Percentiles rank a stretch among this genome's conserved stretches.
Conservation (phyloP, 2,888 invertebrate species). For the Sesia apiformis region DNA sequence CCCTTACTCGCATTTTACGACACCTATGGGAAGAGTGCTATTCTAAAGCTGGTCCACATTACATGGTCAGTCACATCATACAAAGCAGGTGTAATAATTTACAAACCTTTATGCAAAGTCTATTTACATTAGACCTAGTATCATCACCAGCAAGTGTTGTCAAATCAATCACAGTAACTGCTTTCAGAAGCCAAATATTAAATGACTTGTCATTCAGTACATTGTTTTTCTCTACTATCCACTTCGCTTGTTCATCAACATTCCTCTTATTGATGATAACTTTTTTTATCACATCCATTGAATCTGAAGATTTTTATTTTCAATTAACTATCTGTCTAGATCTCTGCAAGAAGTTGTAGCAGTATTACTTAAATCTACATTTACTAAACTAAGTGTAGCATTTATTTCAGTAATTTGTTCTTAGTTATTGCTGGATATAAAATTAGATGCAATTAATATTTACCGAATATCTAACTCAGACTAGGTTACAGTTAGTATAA, state of each 20-base stretch:
- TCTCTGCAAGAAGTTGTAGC: neutral
- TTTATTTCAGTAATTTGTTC: neutral
- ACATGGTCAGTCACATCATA: too few species aligned
- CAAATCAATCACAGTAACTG: slow-evolving; percentile 91
- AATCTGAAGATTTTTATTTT: slow-evolving; percentile 21
- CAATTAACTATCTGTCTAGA: neutral
- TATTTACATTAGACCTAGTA: slow-evolving; percentile 82
- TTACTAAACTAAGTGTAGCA: neutral
- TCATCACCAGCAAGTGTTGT: slow-evolving; percentile 93
- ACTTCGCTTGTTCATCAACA: slow-evolving; percentile 44
- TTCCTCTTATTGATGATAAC: slow-evolving; percentile 38
- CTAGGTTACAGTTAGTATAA: too few species aligned
- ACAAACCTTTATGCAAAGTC: slow-evolving; percentile 86
- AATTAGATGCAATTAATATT: neutral
- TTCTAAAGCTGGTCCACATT: too few species aligned
- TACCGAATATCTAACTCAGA: neutral
- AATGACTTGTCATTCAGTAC: slow-evolving; percentile 55
- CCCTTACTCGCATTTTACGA: too few species aligned
- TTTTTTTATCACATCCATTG: slow-evolving; percentile 22
- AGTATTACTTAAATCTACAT: neutral
- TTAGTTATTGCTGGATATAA: neutral
- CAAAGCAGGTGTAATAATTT: too few species aligned
- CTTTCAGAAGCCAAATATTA: slow-evolving; percentile 85
- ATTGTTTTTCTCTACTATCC: slow-evolving; percentile 29
- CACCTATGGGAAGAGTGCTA: too few species aligned